These are phyloP conservation scores for Didymodactylos carnosus DNA, from an alignment of 2,888 invertebrate species.

Conservation along the genomic window DNA sequence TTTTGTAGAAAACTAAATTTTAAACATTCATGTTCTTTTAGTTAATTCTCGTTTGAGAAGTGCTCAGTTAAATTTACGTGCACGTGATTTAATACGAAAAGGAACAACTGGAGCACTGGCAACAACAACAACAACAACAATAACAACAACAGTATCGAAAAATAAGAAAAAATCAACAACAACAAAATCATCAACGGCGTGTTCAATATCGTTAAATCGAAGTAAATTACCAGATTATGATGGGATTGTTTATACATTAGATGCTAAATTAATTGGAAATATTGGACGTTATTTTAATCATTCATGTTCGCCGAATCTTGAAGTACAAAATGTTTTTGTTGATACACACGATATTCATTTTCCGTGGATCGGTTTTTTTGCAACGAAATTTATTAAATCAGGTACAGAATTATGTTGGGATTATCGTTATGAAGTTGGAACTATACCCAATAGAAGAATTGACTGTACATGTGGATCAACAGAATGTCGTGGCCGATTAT, in stretches of 20 bases:
- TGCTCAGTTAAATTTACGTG: too few relatives aligned
- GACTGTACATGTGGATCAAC: neutral
- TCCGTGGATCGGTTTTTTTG: constrained; percentile 45
- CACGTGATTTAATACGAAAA: neutral
- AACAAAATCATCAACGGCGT: too few relatives aligned
- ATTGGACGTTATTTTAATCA: constrained; percentile 80
- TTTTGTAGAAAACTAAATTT: too few relatives aligned
- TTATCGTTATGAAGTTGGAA: constrained; percentile 36
- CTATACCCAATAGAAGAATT: neutral
- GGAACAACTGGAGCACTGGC: too few relatives aligned
- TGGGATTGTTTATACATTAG: constrained; percentile 56
- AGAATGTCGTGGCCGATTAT: neutral
- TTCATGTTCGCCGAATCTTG: constrained; percentile 82
- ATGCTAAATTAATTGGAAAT: constrained; percentile 86
- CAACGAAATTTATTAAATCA: constrained; percentile 60
- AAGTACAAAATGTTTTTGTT: constrained; percentile 93
- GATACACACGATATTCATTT: constrained; percentile 92
- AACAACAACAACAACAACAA: too few relatives aligned
- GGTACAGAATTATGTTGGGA: constrained; percentile 77
- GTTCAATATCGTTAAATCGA: too few relatives aligned
- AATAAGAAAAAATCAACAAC: too few relatives aligned
- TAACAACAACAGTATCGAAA: too few relatives aligned
- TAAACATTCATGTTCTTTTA: too few relatives aligned
- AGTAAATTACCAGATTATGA: neutral
- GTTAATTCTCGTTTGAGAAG: neutral